phyloP scores from a whole-genome alignment of 2,113 vertebrate species.

The Ciconia maguari region DNA sequence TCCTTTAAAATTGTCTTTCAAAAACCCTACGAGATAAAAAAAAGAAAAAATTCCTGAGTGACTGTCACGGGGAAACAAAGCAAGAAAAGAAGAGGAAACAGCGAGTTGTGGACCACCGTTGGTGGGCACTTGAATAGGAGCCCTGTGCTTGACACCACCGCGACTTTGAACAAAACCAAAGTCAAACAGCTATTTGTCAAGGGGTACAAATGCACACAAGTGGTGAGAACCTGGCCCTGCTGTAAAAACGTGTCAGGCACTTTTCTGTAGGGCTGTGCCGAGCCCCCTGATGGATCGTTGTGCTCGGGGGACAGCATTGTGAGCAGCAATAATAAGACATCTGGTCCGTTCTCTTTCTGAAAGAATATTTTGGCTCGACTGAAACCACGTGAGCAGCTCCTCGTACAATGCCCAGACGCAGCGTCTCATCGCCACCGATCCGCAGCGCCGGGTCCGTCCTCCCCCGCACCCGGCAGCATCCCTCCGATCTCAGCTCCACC shows the following conservation, averaged over 20 bases:
- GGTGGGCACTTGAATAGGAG: slow-evolving; percentile 63
- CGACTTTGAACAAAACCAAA: slow-evolving; percentile 49
- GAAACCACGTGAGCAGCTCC: not conserved
- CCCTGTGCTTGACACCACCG: slow-evolving; percentile 33
- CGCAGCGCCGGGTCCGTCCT: fast-evolving
- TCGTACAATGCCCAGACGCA: not conserved
- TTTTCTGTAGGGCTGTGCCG: not conserved
- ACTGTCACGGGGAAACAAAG: slow-evolving; percentile 26
- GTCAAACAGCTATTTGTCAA: slow-evolving; percentile 66
- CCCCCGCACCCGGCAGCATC: not conserved
- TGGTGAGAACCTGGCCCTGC: slow-evolving; percentile 55
- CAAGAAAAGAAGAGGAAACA: slow-evolving; percentile 38
- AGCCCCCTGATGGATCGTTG: slow-evolving; percentile 56
- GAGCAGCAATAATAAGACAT: slow-evolving; percentile 60
- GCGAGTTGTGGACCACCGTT: not conserved
- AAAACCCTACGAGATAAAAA: not conserved
- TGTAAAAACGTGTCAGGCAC: slow-evolving; percentile 10
- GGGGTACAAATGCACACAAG: slow-evolving; percentile 22
- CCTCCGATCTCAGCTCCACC: not conserved
- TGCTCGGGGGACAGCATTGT: slow-evolving; percentile 18
- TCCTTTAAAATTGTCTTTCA: not conserved
- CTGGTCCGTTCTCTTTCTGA: slow-evolving; percentile 41
- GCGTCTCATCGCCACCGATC: not conserved
- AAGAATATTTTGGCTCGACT: not conserved
- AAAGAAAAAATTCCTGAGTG: not conserved